Evolutionary conservation across 1,140 invertebrate species (phyloP).

Genomic region (Cepaea nemoralis): DNA sequence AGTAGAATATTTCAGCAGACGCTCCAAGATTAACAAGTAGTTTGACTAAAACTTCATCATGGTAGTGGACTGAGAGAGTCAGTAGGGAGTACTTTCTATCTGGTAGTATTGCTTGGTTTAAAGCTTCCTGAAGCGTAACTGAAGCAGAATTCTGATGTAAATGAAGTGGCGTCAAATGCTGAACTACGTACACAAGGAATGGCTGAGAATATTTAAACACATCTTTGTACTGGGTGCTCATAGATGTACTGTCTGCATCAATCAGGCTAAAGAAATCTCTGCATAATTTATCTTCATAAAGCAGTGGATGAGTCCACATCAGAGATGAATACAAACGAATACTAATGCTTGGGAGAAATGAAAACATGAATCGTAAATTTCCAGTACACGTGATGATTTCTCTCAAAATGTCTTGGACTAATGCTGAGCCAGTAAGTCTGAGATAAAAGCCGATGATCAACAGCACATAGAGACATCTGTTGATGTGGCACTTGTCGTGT

Average conservation of each 20-base stretch:
- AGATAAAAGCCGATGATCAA: not conserved
- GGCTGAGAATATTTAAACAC: not conserved
- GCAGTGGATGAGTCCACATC: not conserved
- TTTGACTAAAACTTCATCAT: not conserved
- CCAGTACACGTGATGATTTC: not conserved
- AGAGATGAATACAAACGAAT: not conserved
- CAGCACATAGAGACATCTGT: not conserved
- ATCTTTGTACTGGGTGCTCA: not conserved
- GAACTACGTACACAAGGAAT: not conserved
- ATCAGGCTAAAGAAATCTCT: not conserved
- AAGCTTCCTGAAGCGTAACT: not conserved
- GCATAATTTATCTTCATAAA: not conserved
- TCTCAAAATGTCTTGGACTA: conserved; percentile 9
- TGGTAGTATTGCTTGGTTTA: not conserved
- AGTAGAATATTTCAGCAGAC: not conserved
- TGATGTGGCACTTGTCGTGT: not conserved
- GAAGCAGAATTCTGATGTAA: not conserved
- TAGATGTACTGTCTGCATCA: not conserved
- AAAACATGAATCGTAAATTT: conserved; percentile 28
- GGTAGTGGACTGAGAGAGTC: not conserved
- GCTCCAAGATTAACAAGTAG: not conserved
- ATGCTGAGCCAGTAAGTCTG: not conserved
- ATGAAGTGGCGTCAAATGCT: conserved; percentile 10
- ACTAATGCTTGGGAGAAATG: conserved; percentile 10
- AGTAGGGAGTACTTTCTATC: conserved; percentile 15